These are phyloP conservation scores for Aspidiotus destructor DNA, from an alignment of 2,888 invertebrate genomes.

Conservation along the genomic window DNA sequence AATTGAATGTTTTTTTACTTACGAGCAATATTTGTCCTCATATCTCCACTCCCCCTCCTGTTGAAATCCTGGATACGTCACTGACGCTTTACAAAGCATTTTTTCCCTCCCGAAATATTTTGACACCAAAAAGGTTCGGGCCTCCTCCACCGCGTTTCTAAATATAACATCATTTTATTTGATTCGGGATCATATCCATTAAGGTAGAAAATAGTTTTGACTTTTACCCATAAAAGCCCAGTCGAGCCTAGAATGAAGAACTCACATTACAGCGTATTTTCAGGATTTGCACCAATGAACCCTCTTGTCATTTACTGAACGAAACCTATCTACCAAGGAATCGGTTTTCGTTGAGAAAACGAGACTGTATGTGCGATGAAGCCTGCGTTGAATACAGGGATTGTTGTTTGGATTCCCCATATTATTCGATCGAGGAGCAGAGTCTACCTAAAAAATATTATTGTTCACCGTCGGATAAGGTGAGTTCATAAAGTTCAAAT, in stretches of 20 bases:
- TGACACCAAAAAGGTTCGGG: no score
- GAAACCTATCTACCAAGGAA: neutral
- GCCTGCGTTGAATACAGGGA: slow-evolving; percentile 44
- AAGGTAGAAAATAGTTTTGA: no score
- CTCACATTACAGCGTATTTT: neutral
- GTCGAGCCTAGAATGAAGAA: no score
- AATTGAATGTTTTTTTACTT: no score
- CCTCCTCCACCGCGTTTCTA: no score
- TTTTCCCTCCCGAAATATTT: no score
- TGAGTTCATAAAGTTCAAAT: neutral
- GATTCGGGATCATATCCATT: no score
- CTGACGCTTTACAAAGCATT: neutral
- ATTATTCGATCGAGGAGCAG: slow-evolving; percentile 39
- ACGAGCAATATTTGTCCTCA: no score
- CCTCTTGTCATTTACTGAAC: slow-evolving; percentile 1
- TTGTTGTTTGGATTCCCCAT: slow-evolving; percentile 43
- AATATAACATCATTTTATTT: no score
- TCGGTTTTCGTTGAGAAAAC: neutral
- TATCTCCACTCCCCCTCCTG: neutral
- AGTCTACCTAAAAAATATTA: slow-evolving; percentile 40
- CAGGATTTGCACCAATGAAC: slow-evolving; percentile 5
- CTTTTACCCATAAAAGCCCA: no score
- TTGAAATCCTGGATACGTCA: neutral
- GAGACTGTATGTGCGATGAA: slow-evolving; percentile 45
- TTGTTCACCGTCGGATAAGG: slow-evolving; percentile 39